Base-by-base conservation (phyloP, 2,797 vertebrate genomes). In the Synanceia verrucosa region DNA sequence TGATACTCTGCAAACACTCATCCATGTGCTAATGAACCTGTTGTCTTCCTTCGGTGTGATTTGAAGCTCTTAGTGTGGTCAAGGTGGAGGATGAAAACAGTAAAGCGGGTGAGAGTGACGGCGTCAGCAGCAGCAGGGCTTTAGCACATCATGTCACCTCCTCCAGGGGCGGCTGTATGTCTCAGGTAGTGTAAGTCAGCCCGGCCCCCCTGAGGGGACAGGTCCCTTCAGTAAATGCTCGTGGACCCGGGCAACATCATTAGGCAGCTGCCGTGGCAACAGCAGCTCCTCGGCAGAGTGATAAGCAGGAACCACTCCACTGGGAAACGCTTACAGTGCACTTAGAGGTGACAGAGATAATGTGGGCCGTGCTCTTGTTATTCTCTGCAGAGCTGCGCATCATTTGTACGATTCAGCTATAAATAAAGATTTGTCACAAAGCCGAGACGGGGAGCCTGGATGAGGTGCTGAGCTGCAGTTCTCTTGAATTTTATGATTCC, bases 171-270 rank as follows among this genome's bases (percentile, higher is more conserved):
- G 19, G 59, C 31, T 37, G n/a, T n/a, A n/a, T 4, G 28, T 81
- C 71, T 76, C 70, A 55, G 78, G 74, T 79, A 70, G 55, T 72
- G 66, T 56, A 68, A 81, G 79, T 85, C 85, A 78, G 31, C 71
- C 73, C 31, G 82, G 51, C 66, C 76, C 43, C 85, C 89, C 83
- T 10, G 75, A 63, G 80, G 90, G 85, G 80, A 89, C 81, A 83
- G 79, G 57, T 75, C 69, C 79, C 78, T 65, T 80, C 71, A 71
- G 78, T 68, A 80, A 87, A 86, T 59, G 67, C 83, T 81, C 77
- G 53, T 61, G n/a, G 47, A 84, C 75, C 75, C 2, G 18, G 69
- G 75, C 79, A 74, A 81, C 87, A 88, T 92, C 89, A 89, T 91
- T 91, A 91, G 85, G 78, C 63, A 23, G 46, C 64, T 59, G 84